Conservation (phyloP, 2,888 invertebrate genomes). For the Diadegma fenestrale region DNA sequence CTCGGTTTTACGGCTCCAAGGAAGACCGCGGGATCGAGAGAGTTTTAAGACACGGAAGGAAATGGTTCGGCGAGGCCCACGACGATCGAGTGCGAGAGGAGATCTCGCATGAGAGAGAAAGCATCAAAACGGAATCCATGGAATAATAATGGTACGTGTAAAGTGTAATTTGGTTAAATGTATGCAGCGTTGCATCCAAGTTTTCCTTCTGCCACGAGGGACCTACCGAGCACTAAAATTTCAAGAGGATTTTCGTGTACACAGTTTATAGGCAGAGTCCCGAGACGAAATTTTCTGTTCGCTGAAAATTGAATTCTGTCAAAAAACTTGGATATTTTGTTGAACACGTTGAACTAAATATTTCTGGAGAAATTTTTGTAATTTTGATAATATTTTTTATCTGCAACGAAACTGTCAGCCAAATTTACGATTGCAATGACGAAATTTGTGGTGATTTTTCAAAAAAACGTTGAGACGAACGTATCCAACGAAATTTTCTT, state of each 20-base stretch:
- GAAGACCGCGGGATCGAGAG: slow-evolving; percentile 25
- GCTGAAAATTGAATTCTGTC: too few species aligned
- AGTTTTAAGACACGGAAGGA: slow-evolving; percentile 60
- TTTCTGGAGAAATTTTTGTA: too few species aligned
- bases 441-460: too few species aligned
- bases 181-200: slow-evolving; percentile 81
- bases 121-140: slow-evolving; percentile 79
- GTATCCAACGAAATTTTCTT: too few species aligned
- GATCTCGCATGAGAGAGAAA: slow-evolving; percentile 76
- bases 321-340: too few species aligned
- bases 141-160: slow-evolving; percentile 83
- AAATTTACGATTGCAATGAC: too few species aligned
- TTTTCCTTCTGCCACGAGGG: slow-evolving; percentile 77
- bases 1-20: slow-evolving; percentile 3
- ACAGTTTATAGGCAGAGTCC: neutral
- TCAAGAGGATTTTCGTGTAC: slow-evolving; percentile 7
- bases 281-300: too few species aligned
- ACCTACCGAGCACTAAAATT: slow-evolving; percentile 71
- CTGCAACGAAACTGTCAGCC: too few species aligned
- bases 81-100: slow-evolving; percentile 65
- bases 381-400: too few species aligned
- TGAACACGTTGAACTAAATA: too few species aligned
- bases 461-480: too few species aligned
- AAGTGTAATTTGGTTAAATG: slow-evolving; percentile 83
- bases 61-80: slow-evolving; percentile 52